Percentiles rank a stretch among this genome's conserved stretches.
Evolutionary conservation across 2,888 invertebrate species (phyloP).

Genomic region (Schrankia costaestrigalis): DNA sequence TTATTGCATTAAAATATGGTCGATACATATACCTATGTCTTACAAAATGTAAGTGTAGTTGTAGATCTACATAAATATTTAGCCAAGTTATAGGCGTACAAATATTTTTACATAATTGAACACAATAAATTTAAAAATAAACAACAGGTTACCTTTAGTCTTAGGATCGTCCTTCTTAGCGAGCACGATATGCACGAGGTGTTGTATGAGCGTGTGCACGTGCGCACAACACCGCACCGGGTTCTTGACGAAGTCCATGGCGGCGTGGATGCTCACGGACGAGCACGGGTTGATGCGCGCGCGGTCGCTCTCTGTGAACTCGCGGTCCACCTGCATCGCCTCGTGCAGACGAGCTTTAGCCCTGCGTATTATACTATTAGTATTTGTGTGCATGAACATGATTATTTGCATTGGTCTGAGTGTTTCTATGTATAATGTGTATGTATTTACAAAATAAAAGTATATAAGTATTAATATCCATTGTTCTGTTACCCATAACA

Average conservation of each 20-base stretch:
- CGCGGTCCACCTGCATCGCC: conserved; percentile 93
- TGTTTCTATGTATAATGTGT: too few species aligned
- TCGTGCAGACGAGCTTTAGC: conserved; percentile 97
- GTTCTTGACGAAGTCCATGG: conserved; percentile 97
- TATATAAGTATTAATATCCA: too few species aligned
- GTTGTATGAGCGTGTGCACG: conserved; percentile 92
- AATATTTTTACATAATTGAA: neutral
- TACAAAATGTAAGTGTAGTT: too few species aligned
- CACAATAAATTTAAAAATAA: neutral
- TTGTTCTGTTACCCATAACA: too few species aligned
- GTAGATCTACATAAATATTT: too few species aligned
- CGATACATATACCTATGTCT: too few species aligned
- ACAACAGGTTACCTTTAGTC: conserved; percentile 82
- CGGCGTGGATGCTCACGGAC: conserved; percentile 94
- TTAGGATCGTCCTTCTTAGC: conserved; percentile 93
- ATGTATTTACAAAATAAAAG: too few species aligned
- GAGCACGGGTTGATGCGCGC: conserved; percentile 94
- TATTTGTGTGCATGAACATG: too few species aligned
- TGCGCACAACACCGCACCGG: conserved; percentile 96
- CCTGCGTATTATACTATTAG: too few species aligned
- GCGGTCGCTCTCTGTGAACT: conserved; percentile 91
- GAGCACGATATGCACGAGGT: conserved; percentile 91
- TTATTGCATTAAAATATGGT: too few species aligned
- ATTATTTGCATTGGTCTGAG: too few species aligned
- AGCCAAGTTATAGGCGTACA: too few species aligned